Evolutionary conservation across 1,140 invertebrate genomes (phyloP).

Genomic region (Monomorium pharaonis): DNA sequence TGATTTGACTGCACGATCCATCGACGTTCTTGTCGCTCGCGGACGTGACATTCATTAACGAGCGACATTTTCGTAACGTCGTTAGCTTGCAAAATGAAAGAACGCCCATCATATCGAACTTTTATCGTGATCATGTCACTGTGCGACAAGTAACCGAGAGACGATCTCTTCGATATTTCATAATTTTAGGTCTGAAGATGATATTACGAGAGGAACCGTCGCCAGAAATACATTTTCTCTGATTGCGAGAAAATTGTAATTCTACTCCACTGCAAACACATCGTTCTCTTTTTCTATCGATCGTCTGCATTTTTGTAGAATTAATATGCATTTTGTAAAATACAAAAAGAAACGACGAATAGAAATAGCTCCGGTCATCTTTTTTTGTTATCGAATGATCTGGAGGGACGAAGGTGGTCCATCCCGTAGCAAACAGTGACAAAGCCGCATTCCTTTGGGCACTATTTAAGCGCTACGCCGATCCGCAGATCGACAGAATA

Average conservation of each 20-base stretch:
- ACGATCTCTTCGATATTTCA: not conserved
- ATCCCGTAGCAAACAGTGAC: not conserved
- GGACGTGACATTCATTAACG: not conserved
- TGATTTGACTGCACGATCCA: not conserved
- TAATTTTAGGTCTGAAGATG: not conserved
- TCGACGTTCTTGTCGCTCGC: not conserved
- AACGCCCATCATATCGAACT: not conserved
- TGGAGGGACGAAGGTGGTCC: not conserved
- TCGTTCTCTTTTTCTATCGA: not conserved
- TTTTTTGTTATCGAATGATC: not conserved
- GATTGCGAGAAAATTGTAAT: not conserved
- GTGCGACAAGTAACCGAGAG: not conserved
- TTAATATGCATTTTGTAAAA: not conserved
- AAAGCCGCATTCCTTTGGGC: not conserved
- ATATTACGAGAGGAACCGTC: not conserved
- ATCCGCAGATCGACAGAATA: not conserved
- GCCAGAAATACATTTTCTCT: not conserved
- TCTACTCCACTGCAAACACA: not conserved
- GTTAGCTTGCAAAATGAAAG: not conserved
- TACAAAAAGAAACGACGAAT: not conserved
- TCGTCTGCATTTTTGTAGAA: not conserved
- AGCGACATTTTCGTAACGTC: not conserved
- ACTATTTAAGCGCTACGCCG: conserved; percentile 28
- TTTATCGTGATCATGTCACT: not conserved
- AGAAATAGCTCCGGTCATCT: not conserved